Evolutionary conservation across 1,140 invertebrate genomes (phyloP).

Genomic region (Cephus cinctus): DNA sequence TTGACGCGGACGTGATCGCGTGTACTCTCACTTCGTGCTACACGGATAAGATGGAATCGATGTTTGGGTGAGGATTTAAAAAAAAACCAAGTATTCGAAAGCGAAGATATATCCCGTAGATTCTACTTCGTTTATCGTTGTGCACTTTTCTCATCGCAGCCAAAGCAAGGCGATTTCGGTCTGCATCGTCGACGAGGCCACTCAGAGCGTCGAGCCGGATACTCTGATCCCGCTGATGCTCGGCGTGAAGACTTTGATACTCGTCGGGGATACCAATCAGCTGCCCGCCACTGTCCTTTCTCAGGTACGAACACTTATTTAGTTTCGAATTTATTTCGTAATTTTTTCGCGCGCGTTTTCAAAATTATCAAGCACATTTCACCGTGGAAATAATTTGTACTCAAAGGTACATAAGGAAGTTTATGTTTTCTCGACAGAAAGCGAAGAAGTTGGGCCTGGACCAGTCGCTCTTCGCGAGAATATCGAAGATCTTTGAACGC

Average conservation of each 20-base stretch:
- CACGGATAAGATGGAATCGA: neutral
- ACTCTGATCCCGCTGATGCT: conserved; percentile 71
- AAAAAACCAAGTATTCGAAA: too few species aligned
- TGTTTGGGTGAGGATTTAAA: conserved; percentile 1
- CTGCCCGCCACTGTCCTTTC: conserved; percentile 75
- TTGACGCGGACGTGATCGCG: neutral
- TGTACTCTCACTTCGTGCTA: neutral
- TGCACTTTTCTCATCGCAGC: conserved; percentile 60
- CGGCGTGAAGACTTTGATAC: conserved; percentile 66
- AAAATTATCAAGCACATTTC: too few species aligned
- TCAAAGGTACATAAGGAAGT: neutral
- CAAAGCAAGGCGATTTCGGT: too few species aligned
- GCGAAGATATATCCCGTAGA: too few species aligned
- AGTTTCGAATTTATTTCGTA: conserved; percentile 13
- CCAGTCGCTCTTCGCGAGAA: conserved; percentile 61
- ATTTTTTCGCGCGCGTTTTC: too few species aligned
- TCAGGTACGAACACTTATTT: too few species aligned
- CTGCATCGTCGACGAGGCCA: conserved; percentile 87
- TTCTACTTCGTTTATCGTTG: neutral
- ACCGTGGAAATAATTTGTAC: neutral
- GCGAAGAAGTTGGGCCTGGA: conserved; percentile 56
- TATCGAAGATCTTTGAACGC: conserved; percentile 45
- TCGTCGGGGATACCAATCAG: conserved; percentile 83
- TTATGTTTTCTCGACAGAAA: conserved; percentile 38
- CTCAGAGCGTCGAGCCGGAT: conserved; percentile 77